Evolutionary conservation across 2,888 invertebrate genomes (phyloP), one percentile per base, ranked within the genome.

Genomic region (Mythimna impura): DNA sequence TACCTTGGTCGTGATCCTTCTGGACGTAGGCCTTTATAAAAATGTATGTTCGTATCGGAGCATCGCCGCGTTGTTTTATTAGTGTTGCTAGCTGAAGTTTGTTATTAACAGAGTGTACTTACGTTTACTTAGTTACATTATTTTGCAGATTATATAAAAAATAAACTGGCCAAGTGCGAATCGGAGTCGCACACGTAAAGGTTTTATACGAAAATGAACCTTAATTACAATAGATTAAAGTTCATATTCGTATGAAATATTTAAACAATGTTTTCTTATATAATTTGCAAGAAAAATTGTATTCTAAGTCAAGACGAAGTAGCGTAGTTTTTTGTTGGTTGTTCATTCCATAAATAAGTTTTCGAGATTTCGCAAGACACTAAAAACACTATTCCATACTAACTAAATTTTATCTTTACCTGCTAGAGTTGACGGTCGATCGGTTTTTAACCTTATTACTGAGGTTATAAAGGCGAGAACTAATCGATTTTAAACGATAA

Each of bases 311-410:
- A 7, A 47, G 8, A 40, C 25, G 10, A 22, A 73, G 58, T 73
- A 43, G n/a, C 20, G n/a, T 60, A 62, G 34, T 65, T 47, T 73
- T 66, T 82, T 22, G 74, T 77, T 74, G 67, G 22, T 79, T 64
- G 71, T 83, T 78, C 84, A 83, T 83, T 83, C 83, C 83, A 78
- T 81, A 76, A 78, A 64, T 71, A 64, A 66, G 66, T 76, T 75
- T 54, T 72, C 63, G 60, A 66, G 68, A 58, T 65, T 50, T 62
- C 14, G n/a, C 63, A 22, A 68, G 73, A 73, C 40, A 70, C n/a
- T 60, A 52, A 63, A 61, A 58, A 66, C 69, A 71, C 55, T 65
- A 76, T 69, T 73, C 71, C 68, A 66, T 73, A 77, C 68, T 80
- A 80, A 80, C 61, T 54, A 10, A 61, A 40, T 36, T 40, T 36